A percentile compares a stretch with the other conserved stretches of the same genome.
phyloP scores from a whole-genome alignment of 2,797 vertebrate species.

The Phrynocephalus guinanensis region DNA sequence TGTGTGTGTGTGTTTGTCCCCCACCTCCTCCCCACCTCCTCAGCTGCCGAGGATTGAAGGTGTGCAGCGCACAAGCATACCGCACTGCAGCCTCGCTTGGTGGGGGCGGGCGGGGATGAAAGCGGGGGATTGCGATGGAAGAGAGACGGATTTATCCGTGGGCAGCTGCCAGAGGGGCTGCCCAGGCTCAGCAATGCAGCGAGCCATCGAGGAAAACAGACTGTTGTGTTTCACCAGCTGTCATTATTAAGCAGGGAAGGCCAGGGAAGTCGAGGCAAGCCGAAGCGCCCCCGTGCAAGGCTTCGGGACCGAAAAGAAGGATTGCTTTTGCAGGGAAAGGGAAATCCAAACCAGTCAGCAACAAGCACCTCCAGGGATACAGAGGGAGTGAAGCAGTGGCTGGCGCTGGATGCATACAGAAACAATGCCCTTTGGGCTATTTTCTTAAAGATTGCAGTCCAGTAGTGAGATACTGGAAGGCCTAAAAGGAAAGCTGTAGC shows the following conservation, averaged over 20 bases:
- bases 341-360: background rate
- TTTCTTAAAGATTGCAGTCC: background rate
- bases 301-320: background rate
- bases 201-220: conserved; percentile 23
- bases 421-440: background rate
- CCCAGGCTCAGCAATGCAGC: background rate
- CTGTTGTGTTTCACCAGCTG: background rate
- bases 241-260: background rate
- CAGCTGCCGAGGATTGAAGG: background rate
- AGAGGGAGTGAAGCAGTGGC: background rate
- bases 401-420: too few relatives aligned
- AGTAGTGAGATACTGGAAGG: too few relatives aligned
- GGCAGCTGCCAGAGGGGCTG: conserved; percentile 8
- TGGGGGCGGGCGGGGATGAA: background rate
- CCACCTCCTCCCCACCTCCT: background rate
- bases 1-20: background rate
- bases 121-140: too few relatives aligned
- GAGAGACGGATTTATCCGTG: background rate
- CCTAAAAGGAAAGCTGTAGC: too few relatives aligned
- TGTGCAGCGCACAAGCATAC: conserved; percentile 5
- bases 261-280: background rate
- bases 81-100: conserved; percentile 56
- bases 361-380: background rate
- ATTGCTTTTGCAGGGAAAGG: background rate
- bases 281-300: background rate